Evolutionary conservation across 2,888 invertebrate genomes (phyloP).

Genomic region (Heliconius ethilla): DNA sequence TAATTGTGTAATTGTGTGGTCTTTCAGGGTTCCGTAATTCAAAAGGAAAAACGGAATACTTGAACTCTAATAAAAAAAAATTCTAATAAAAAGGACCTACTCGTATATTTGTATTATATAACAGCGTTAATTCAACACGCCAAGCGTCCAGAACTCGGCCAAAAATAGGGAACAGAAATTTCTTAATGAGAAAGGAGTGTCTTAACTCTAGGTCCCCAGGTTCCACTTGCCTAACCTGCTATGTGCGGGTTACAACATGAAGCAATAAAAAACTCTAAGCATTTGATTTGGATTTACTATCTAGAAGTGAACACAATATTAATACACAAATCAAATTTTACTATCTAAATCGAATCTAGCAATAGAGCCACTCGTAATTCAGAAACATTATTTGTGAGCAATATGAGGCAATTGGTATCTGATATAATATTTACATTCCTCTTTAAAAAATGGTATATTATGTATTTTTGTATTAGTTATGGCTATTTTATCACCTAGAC

Average conservation of each 20-base stretch:
- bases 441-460: not conserved
- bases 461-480: not conserved
- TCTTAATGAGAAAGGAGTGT: too few relatives aligned
- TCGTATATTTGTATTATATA: not conserved
- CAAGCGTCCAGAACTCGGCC: too few relatives aligned
- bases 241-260: too few relatives aligned
- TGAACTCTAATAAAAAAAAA: too few relatives aligned
- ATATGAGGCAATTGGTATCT: not conserved
- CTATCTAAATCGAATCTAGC: slow-evolving; percentile 24
- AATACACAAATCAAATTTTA: slow-evolving; percentile 14
- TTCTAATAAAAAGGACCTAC: not conserved
- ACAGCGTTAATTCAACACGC: not conserved
- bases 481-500: not conserved
- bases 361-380: slow-evolving; percentile 8
- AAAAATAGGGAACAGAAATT: too few relatives aligned
- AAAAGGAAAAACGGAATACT: not conserved
- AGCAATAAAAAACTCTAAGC: too few relatives aligned
- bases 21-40: not conserved
- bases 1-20: not conserved
- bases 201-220: too few relatives aligned
- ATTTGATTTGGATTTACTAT: not conserved
- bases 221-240: too few relatives aligned
- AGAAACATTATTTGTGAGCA: slow-evolving; percentile 4
- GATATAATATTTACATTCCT: not conserved
- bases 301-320: not conserved